Percentiles rank a stretch among this genome's conserved stretches.
Conservation (phyloP, 2,888 invertebrate species). For the Lasioglossum marginatum region DNA sequence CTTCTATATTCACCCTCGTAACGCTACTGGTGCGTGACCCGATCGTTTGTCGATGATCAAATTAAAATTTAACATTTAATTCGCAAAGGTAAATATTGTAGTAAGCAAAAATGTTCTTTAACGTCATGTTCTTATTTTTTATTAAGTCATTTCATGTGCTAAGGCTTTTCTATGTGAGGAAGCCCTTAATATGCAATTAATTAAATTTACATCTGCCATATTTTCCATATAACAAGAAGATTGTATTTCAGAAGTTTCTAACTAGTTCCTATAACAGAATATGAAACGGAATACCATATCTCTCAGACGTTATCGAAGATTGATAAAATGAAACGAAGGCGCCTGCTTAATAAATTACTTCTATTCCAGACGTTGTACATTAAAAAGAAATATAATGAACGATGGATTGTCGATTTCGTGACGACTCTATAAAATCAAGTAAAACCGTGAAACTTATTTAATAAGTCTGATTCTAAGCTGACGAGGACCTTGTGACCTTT, state of each 20-base stretch:
- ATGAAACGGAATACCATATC: not conserved
- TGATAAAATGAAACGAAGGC: not conserved
- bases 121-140: no score
- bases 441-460: not conserved
- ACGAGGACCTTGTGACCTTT: constrained; percentile 54
- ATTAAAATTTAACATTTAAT: no score
- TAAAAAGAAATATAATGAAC: not conserved
- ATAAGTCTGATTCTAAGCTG: not conserved
- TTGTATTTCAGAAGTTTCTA: not conserved
- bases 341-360: not conserved
- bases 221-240: not conserved
- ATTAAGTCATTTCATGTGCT: no score
- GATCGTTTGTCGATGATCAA: no score
- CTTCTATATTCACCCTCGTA: no score
- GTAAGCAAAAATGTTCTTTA: no score
- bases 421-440: not conserved
- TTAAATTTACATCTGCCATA: not conserved
- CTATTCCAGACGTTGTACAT: not conserved
- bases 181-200: not conserved
- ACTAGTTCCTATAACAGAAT: not conserved
- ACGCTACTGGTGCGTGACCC: no score
- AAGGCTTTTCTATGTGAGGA: no score
- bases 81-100: no score
- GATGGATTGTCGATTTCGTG: not conserved
- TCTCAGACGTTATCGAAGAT: not conserved